These are phyloP conservation scores for Mionectes olivaceus DNA, from an alignment of 2,797 vertebrate species.

Conservation along the genomic window DNA sequence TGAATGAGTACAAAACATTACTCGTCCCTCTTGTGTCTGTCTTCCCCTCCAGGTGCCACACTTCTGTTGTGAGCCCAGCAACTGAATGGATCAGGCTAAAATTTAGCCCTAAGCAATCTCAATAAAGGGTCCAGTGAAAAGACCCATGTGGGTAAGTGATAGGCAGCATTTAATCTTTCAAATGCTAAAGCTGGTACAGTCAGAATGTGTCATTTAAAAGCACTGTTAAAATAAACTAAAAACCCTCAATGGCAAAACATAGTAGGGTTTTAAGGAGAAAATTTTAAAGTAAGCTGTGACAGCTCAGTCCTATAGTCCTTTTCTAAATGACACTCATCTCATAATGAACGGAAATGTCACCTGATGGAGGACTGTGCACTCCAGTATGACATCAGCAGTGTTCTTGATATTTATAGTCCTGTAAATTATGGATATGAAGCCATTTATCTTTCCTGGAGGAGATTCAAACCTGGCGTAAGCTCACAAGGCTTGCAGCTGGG, in stretches of 20 bases:
- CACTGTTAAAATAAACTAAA: neutral
- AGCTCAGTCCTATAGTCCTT: neutral
- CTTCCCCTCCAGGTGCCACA: neutral
- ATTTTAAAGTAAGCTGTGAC: neutral
- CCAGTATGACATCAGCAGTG: neutral
- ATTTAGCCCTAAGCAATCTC: neutral
- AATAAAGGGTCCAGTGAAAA: neutral
- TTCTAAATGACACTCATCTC: neutral
- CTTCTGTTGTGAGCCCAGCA: neutral
- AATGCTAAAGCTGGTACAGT: neutral
- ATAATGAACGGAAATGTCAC: neutral
- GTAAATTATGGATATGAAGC: neutral
- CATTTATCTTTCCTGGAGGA: slow-evolving; percentile 49
- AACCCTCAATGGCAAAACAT: neutral
- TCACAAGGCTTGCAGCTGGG: slow-evolving; percentile 32
- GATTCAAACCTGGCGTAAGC: slow-evolving; percentile 29
- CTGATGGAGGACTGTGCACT: neutral
- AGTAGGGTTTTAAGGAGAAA: neutral
- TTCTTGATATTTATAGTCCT: slow-evolving; percentile 51
- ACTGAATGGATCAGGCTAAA: neutral
- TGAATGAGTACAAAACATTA: neutral
- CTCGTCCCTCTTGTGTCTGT: neutral
- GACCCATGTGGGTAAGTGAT: neutral
- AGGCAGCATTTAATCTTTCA: neutral
- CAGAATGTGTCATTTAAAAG: neutral